These are phyloP conservation scores for Eristalis arbustorum DNA, from an alignment of 2,888 invertebrate species.

Conservation along the genomic window DNA sequence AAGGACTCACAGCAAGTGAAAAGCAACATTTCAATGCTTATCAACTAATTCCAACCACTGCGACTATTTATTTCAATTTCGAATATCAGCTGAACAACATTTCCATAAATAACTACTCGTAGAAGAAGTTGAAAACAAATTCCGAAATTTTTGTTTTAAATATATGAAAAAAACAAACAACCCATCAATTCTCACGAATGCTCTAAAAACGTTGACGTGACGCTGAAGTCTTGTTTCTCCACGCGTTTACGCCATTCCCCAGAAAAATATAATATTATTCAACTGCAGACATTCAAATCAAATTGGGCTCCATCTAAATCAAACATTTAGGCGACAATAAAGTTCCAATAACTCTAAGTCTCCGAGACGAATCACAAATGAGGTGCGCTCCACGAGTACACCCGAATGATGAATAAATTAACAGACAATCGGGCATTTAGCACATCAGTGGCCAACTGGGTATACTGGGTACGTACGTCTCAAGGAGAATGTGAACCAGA, in stretches of 20 bases:
- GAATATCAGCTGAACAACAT: too few relatives aligned
- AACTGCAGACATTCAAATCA: background rate
- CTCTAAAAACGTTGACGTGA: conserved; percentile 6
- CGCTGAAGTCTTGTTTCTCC: background rate
- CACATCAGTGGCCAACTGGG: conserved; percentile 36
- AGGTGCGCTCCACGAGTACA: background rate
- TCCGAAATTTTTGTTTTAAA: background rate
- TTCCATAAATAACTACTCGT: too few relatives aligned
- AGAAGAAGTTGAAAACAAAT: background rate
- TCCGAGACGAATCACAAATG: background rate
- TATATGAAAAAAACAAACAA: background rate
- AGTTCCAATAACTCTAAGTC: conserved; percentile 4
- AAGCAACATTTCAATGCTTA: too few relatives aligned
- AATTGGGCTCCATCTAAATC: background rate
- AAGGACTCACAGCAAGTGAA: too few relatives aligned
- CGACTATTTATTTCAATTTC: too few relatives aligned
- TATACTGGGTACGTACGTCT: background rate
- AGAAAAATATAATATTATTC: background rate
- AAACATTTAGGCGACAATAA: conserved; percentile 29
- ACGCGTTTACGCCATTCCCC: background rate
- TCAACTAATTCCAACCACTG: too few relatives aligned
- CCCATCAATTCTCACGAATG: background rate
- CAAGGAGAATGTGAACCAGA: background rate
- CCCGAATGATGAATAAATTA: conserved; percentile 36
- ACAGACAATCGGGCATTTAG: conserved; percentile 46